Evolutionary conservation across 2,888 invertebrate species (phyloP), one percentile per base, ranked within the genome.

Genomic region (Petrophora chlorosata): DNA sequence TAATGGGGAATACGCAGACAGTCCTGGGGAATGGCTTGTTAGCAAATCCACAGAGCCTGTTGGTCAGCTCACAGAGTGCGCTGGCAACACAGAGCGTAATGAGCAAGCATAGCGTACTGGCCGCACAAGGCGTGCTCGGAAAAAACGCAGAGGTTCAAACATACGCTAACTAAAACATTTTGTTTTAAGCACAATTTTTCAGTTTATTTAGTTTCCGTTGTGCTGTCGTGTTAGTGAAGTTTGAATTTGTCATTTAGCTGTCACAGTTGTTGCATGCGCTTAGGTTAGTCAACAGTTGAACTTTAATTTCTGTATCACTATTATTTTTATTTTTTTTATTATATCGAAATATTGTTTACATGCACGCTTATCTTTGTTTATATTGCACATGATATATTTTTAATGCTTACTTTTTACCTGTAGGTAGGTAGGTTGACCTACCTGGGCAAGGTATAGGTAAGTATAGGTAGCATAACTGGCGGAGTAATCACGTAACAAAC

Each of bases 91-190:
- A 23, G 23, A 23, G 8, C 7, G 23, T 40, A 28, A 4, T 14
- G 73, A 69, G 56, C 61, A 78, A 78, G 63, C 82, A 76, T 64
- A 67, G 76, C 48, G 76, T 42, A n/a, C 10, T 83, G 73, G 67
- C 74, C 76, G 71, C 80, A 62, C 83, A 79, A 75, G 52, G 53
- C 49, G 61, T 88, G 68, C 81, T 91, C 78, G 88, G 90, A 76
- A 92, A 90, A 67, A 91, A 91, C 57, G 88, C 91, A 45, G 92
- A 90, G 90, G 90, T 90, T 87, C 85, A 80, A 82, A 81, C 67
- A 76, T 83, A 84, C 85, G 83, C 79, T 85, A 72, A 83, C 77
- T 82, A 73, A 73, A 51, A 48, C 60, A 62, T 56, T 61, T 63
- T 54, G 59, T 70, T 71, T 51, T 52, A 66, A 44, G 51, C 49